These are phyloP conservation scores for Ophonus ardosiacus DNA, from an alignment of 2,888 invertebrate genomes.

Conservation along the genomic window DNA sequence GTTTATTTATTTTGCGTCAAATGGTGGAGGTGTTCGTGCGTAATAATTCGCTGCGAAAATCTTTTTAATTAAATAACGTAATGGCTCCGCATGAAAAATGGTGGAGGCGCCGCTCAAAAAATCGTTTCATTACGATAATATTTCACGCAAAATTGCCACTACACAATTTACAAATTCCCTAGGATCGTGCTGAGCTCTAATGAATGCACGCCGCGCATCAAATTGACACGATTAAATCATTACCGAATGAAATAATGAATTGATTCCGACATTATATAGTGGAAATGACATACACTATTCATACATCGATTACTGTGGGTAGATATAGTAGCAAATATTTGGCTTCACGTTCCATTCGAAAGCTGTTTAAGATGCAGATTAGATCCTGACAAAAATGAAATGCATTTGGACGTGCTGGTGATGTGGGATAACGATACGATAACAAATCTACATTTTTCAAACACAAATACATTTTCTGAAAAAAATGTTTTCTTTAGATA, in stretches of 20 bases:
- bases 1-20: not conserved
- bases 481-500: too few relatives aligned
- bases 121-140: not conserved
- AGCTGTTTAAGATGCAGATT: constrained; percentile 55
- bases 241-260: constrained; percentile 10
- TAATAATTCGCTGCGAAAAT: not conserved
- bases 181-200: not conserved
- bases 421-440: constrained; percentile 42
- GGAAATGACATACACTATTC: not conserved
- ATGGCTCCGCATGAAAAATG: not conserved
- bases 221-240: not conserved
- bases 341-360: constrained; percentile 3
- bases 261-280: not conserved
- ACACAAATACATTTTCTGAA: not conserved
- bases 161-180: not conserved
- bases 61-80: not conserved
- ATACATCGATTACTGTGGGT: not conserved
- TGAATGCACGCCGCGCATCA: not conserved
- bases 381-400: constrained; percentile 42
- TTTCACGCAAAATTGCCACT: not conserved
- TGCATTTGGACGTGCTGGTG: constrained; percentile 41
- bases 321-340: constrained; percentile 4
- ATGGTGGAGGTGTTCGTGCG: not conserved
- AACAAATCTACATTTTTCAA: not conserved
- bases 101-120: not conserved